Conservation (phyloP, 2,113 vertebrate species). For the Girardinichthys multiradiatus region DNA sequence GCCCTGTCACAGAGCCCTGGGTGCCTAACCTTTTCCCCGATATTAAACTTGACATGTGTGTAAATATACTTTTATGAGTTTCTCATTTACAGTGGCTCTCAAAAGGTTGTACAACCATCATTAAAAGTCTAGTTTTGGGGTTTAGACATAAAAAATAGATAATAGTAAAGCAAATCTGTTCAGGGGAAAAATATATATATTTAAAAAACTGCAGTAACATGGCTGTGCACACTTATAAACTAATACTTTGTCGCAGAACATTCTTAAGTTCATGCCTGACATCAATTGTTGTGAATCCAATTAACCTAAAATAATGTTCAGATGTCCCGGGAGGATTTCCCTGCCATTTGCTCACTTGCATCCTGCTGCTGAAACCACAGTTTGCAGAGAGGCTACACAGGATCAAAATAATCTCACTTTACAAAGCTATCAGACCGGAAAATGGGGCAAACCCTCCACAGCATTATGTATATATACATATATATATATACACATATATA, state of each 20-base stretch:
- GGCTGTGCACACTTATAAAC: neutral
- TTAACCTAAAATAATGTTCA: neutral
- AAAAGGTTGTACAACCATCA: neutral
- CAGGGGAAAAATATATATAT: neutral
- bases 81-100: neutral
- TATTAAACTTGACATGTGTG: conserved; percentile 1
- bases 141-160: neutral
- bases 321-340: too few relatives aligned
- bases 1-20: neutral
- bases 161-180: neutral
- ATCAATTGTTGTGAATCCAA: neutral
- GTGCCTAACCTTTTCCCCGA: conserved; percentile 2
- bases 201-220: neutral
- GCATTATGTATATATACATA: neutral
- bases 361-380: neutral
- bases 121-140: neutral
- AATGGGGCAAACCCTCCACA: neutral
- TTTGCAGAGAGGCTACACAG: neutral
- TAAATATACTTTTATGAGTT: neutral
- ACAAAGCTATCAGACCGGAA: neutral
- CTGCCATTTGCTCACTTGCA: too few relatives aligned
- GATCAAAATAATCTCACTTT: neutral
- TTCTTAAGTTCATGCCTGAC: neutral
- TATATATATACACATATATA: too few relatives aligned
- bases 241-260: neutral